Evolutionary conservation across 2,888 invertebrate genomes (phyloP).

Genomic region (Pyrgus malvae): DNA sequence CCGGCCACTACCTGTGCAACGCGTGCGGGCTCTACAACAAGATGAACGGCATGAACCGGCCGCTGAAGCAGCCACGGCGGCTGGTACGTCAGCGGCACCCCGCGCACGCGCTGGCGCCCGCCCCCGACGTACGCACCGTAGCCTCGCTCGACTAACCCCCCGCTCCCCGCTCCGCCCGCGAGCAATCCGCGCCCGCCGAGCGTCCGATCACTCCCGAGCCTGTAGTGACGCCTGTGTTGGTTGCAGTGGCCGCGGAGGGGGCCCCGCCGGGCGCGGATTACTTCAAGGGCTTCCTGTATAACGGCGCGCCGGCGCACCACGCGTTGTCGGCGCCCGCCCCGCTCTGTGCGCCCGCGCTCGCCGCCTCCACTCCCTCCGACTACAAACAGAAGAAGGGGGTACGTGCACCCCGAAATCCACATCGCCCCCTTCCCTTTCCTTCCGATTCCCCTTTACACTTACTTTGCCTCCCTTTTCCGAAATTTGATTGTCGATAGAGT

Average conservation of each 20-base stretch:
- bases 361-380: slow-evolving; percentile 55
- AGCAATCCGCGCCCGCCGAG: slow-evolving; percentile 69
- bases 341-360: slow-evolving; percentile 45
- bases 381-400: slow-evolving; percentile 81
- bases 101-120: slow-evolving; percentile 65
- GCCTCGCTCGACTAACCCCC: slow-evolving; percentile 37
- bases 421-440: not conserved
- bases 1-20: slow-evolving; percentile 98
- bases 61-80: slow-evolving; percentile 98
- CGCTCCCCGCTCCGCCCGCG: slow-evolving; percentile 41
- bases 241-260: slow-evolving; percentile 92
- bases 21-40: slow-evolving; percentile 99
- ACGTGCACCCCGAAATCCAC: slow-evolving; percentile 48
- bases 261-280: slow-evolving; percentile 91
- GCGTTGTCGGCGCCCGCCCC: slow-evolving; percentile 41
- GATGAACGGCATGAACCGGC: slow-evolving; percentile 99
- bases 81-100: slow-evolving; percentile 90
- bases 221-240: slow-evolving; percentile 54
- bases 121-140: slow-evolving; percentile 50
- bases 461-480: too few species aligned
- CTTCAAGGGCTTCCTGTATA: slow-evolving; percentile 93
- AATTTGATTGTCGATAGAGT: too few species aligned
- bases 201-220: slow-evolving; percentile 44
- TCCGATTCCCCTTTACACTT: too few species aligned
- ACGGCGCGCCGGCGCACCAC: slow-evolving; percentile 77